A percentile compares a stretch with the other conserved stretches of the same genome.
Evolutionary conservation across 30 jellyfish, hydroid and myxozoan species (phyloP).

Genomic region (Hydractinia echinata): DNA sequence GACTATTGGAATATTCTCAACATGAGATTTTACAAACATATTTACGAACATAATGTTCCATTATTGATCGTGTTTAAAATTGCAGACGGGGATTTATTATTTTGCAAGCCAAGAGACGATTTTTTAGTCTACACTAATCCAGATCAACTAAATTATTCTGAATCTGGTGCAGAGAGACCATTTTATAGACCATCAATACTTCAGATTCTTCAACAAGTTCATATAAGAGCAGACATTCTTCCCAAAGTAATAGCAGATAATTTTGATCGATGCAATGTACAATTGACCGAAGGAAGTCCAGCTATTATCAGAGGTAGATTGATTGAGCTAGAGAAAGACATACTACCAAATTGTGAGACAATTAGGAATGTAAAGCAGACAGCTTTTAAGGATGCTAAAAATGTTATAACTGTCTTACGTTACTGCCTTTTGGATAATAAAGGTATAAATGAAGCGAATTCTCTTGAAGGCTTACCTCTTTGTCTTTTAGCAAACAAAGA

Average conservation of each 20-base stretch:
- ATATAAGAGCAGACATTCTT: neutral
- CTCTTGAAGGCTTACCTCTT: constrained; percentile 52
- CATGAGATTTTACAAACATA: neutral
- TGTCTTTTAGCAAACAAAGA: constrained; percentile 47
- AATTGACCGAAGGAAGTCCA: constrained; percentile 45
- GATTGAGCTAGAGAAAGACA: neutral
- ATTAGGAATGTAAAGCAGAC: constrained; percentile 26
- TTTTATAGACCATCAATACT: no score
- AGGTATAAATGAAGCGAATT: neutral
- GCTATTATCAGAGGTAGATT: constrained; percentile 25
- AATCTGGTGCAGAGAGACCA: no score
- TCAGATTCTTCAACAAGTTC: neutral
- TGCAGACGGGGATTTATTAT: neutral
- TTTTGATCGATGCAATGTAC: constrained; percentile 38
- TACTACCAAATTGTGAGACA: constrained; percentile 9
- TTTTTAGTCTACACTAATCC: neutral
- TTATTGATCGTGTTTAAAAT: neutral
- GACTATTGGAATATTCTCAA: constrained; percentile 8
- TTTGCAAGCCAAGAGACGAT: neutral
- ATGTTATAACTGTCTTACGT: constrained; percentile 31
- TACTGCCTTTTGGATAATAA: constrained; percentile 39
- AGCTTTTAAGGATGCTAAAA: constrained; percentile 14
- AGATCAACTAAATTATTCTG: neutral
- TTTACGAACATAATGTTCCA: neutral
- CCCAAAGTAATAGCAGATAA: neutral